Percentiles rank a stretch among this genome's conserved stretches.
These are phyloP conservation scores for Eupithecia subumbrata DNA, from an alignment of 2,888 invertebrate species.

Conservation along the genomic window DNA sequence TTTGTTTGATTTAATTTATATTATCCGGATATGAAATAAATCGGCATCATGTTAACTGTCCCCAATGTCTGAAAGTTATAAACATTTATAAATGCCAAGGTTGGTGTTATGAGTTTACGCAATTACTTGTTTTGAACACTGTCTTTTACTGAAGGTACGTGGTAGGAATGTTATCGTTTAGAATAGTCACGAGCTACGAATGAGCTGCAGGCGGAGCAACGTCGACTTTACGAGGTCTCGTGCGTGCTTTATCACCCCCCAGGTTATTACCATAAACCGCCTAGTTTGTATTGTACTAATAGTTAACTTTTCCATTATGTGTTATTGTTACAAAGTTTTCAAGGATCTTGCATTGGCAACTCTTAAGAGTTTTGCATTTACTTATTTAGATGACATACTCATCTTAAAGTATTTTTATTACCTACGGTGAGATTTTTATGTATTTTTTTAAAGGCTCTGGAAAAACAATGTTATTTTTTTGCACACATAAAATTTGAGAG, in stretches of 20 bases:
- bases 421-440: not conserved
- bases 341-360: constrained; percentile 47
- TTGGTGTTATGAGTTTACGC: constrained; percentile 33
- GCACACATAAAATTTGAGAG: constrained; percentile 46
- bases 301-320: constrained; percentile 58
- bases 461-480: constrained; percentile 15
- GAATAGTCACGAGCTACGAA: constrained; percentile 54
- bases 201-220: constrained; percentile 50
- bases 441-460: not conserved
- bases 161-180: constrained; percentile 40
- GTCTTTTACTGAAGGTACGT: constrained; percentile 36
- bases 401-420: constrained; percentile 7
- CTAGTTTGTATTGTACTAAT: constrained; percentile 41
- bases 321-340: constrained; percentile 48
- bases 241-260: constrained; percentile 74
- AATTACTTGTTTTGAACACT: constrained; percentile 7
- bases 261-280: constrained; percentile 66
- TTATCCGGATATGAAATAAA: constrained; percentile 36
- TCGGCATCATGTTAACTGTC: constrained; percentile 23
- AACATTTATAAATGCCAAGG: constrained; percentile 37
- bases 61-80: constrained; percentile 23
- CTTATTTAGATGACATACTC: not conserved
- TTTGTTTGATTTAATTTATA: constrained; percentile 27
- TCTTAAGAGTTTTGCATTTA: constrained; percentile 32
- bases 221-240: constrained; percentile 64